Conservation (phyloP, 2,797 vertebrate genomes). For the Urosaurus nigricauda region DNA sequence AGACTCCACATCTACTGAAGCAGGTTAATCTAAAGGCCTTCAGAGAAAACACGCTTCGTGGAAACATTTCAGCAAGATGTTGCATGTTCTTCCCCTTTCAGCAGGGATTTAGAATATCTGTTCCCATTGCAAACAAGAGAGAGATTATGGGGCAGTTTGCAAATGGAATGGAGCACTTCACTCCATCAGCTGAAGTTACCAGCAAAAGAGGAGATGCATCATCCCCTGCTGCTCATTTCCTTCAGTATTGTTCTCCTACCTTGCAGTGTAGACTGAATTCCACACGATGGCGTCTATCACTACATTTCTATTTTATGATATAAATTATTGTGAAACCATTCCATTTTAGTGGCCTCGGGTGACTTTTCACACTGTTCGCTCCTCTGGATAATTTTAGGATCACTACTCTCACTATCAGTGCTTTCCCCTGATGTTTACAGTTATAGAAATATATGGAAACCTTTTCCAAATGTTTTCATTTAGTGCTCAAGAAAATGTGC, state of each 20-base stretch:
- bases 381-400: neutral
- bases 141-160: neutral
- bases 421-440: slow-evolving; percentile 27
- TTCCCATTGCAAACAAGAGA: slow-evolving; percentile 11
- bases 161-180: neutral
- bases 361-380: neutral
- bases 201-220: neutral
- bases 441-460: slow-evolving; percentile 9
- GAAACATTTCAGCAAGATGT: neutral
- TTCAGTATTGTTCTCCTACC: too few relatives aligned
- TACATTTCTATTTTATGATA: slow-evolving; percentile 49
- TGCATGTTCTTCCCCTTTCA: slow-evolving; percentile 22
- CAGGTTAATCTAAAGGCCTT: neutral
- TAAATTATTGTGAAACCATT: rapidly evolving
- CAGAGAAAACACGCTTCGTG: slow-evolving; percentile 25
- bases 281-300: slow-evolving; percentile 66
- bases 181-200: neutral
- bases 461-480: slow-evolving; percentile 5
- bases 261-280: slow-evolving; percentile 38
- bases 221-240: neutral
- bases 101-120: neutral
- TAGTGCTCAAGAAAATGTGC: neutral
- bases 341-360: neutral
- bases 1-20: slow-evolving; percentile 12
- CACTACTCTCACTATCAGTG: neutral